These are phyloP conservation scores for Ypsolopha scabrella DNA, from an alignment of 2,888 invertebrate genomes.

Conservation along the genomic window DNA sequence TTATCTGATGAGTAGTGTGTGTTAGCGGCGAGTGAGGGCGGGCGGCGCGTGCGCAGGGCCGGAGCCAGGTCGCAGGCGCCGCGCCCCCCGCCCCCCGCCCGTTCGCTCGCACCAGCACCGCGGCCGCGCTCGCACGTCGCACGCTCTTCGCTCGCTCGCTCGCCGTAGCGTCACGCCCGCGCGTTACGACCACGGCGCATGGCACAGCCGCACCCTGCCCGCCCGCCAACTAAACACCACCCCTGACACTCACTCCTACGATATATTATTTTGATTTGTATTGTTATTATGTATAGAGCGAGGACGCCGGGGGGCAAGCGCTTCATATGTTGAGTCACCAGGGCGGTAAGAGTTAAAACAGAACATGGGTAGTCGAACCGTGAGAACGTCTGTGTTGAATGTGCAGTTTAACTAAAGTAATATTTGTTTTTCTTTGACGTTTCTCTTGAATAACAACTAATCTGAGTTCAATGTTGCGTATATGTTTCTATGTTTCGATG, in stretches of 20 bases:
- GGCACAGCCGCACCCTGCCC: conserved; percentile 13
- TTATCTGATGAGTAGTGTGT: conserved; percentile 55
- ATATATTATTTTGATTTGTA: conserved; percentile 70
- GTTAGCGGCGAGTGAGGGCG: conserved; percentile 19
- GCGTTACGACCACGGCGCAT: conserved; percentile 25
- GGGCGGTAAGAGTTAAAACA: conserved; percentile 85
- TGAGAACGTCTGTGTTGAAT: conserved; percentile 71
- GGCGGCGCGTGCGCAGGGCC: not conserved
- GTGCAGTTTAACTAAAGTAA: conserved; percentile 61
- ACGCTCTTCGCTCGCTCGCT: conserved; percentile 14
- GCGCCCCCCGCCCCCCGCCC: conserved; percentile 13
- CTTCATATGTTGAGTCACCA: conserved; percentile 91
- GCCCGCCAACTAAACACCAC: conserved; percentile 49
- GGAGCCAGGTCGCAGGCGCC: conserved; percentile 2
- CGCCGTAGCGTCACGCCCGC: conserved; percentile 5
- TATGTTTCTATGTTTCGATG: conserved; percentile 69
- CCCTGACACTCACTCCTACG: conserved; percentile 65
- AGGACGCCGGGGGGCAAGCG: conserved; percentile 92
- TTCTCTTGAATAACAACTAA: conserved; percentile 68
- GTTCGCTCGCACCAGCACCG: conserved; percentile 13
- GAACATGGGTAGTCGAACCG: conserved; percentile 64
- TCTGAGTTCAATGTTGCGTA: conserved; percentile 68
- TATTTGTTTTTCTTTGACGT: conserved; percentile 69
- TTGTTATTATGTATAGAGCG: conserved; percentile 81
- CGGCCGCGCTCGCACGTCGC: conserved; percentile 16